These are phyloP conservation scores for Selenia dentaria DNA, from an alignment of 2,888 invertebrate species.

Conservation along the genomic window DNA sequence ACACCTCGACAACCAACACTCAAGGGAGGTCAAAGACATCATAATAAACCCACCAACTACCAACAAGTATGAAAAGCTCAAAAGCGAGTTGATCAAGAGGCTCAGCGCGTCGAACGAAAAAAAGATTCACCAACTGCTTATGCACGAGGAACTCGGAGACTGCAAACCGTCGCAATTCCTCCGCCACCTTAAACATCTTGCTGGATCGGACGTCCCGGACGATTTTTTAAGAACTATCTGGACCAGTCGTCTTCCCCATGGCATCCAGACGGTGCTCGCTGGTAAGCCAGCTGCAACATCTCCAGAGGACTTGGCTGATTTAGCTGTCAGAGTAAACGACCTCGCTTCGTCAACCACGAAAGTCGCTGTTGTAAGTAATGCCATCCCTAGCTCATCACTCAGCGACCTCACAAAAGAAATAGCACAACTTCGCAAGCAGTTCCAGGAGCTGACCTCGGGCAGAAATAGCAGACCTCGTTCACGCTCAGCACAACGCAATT, in stretches of 20 bases:
- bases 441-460: neutral
- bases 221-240: neutral
- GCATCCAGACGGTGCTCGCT: neutral
- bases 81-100: neutral
- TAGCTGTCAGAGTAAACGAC: neutral
- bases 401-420: neutral
- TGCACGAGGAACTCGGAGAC: neutral
- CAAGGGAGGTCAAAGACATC: conserved; percentile 11
- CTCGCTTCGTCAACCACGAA: neutral
- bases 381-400: neutral
- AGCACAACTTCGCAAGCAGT: neutral
- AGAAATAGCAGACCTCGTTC: neutral
- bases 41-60: neutral
- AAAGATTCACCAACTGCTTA: neutral
- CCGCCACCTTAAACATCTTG: neutral
- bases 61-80: conserved; percentile 3
- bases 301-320: neutral
- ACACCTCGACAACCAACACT: conserved; percentile 2
- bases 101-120: neutral
- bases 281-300: neutral
- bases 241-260: neutral
- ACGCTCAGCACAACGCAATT: neutral
- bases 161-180: neutral
- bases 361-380: neutral
- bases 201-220: neutral